A percentile compares a stretch with the other conserved stretches of the same genome.
Evolutionary conservation across 2,113 vertebrate genomes (phyloP).

Genomic region (Oplegnathus fasciatus): DNA sequence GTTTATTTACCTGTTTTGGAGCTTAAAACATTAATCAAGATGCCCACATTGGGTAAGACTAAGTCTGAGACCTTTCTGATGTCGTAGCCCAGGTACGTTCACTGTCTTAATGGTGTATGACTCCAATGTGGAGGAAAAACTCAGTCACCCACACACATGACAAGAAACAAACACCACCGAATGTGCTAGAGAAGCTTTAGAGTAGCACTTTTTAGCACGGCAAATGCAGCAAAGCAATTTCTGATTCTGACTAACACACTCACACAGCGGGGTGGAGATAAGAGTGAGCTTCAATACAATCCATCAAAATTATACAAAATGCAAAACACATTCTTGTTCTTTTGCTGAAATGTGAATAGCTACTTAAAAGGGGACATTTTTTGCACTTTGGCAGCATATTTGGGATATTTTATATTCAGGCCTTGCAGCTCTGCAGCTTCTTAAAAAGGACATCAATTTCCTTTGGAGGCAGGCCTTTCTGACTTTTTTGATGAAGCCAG

Average conservation of each 20-base stretch:
- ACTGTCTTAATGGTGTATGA: not conserved
- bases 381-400: constrained; percentile 8
- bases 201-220: too few species aligned
- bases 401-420: constrained; percentile 35
- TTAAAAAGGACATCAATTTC: constrained; percentile 21
- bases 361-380: not conserved
- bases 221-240: not conserved
- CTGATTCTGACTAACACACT: constrained; percentile 2
- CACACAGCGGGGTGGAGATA: constrained; percentile 6
- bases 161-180: not conserved
- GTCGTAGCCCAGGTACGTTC: not conserved
- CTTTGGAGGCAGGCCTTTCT: constrained; percentile 6
- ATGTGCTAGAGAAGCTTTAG: not conserved
- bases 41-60: not conserved
- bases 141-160: not conserved
- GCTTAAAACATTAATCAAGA: not conserved
- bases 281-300: not conserved
- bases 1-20: not conserved
- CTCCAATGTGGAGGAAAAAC: not conserved
- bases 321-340: not conserved
- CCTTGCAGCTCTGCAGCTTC: constrained; percentile 30
- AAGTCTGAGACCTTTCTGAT: not conserved
- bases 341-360: not conserved
- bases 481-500: constrained; percentile 13
- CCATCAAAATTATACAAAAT: not conserved